phyloP scores from a whole-genome alignment of 2,797 vertebrate genomes.

The Gymnoscopelus microlampas region DNA sequence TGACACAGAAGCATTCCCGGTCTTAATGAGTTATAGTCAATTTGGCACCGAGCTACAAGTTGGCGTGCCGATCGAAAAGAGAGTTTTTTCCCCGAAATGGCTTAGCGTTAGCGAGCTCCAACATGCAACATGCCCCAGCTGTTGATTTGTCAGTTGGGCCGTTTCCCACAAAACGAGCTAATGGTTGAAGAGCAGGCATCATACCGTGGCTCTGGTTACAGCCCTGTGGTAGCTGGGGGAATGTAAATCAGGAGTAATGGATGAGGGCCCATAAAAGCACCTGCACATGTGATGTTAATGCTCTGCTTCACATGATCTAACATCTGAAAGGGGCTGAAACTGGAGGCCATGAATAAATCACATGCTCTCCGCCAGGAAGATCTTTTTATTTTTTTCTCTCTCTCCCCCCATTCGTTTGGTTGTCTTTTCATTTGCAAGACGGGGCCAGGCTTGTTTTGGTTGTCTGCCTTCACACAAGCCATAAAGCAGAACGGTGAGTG shows the following conservation, averaged over 20 bases:
- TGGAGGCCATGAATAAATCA: conserved; percentile 72
- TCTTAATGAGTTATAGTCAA: no score
- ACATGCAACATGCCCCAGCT: conserved; percentile 25
- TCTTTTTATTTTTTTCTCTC: conserved; percentile 50
- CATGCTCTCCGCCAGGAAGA: conserved; percentile 58
- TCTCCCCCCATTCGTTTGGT: conserved; percentile 31
- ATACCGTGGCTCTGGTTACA: conserved; percentile 50
- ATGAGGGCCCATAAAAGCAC: conserved; percentile 75
- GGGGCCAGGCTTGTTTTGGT: conserved; percentile 59
- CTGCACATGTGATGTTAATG: conserved; percentile 72
- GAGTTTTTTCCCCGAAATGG: conserved; percentile 36
- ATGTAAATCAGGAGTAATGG: conserved; percentile 78
- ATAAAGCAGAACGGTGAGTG: conserved; percentile 57
- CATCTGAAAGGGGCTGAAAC: conserved; percentile 71
- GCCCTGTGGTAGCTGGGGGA: conserved; percentile 45
- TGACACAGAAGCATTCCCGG: no score
- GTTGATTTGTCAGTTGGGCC: conserved; percentile 44
- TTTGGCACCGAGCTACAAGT: conserved; percentile 36
- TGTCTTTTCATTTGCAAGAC: conserved; percentile 54
- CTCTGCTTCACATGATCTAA: conserved; percentile 74
- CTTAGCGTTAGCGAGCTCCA: conserved; percentile 16
- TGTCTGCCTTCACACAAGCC: conserved; percentile 53
- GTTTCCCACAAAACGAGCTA: conserved; percentile 24
- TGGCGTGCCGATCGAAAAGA: conserved; percentile 29
- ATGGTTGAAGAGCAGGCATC: conserved; percentile 40